phyloP scores from a whole-genome alignment of 2,113 vertebrate genomes.

The Saguinus imperator region DNA sequence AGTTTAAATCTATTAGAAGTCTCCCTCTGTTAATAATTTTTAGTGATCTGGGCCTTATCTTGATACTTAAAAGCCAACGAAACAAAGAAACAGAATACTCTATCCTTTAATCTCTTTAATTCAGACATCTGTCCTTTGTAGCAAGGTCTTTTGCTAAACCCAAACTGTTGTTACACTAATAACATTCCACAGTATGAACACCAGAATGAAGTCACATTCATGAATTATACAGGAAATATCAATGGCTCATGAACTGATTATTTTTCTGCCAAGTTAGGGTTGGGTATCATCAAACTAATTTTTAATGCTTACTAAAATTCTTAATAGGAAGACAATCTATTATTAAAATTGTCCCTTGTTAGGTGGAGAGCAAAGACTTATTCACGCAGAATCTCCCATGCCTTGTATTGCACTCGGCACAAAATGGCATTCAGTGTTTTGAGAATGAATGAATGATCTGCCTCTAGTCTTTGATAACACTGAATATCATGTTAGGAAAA shows the following conservation, averaged over 20 bases:
- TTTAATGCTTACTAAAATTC: neutral
- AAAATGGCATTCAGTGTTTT: neutral
- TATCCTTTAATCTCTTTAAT: neutral
- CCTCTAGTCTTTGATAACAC: neutral
- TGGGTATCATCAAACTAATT: neutral
- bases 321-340: neutral
- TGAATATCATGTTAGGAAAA: neutral
- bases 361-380: neutral
- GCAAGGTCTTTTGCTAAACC: neutral
- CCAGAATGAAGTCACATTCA: neutral
- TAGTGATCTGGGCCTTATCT: neutral
- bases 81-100: neutral
- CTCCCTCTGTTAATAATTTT: neutral
- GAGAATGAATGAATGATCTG: neutral
- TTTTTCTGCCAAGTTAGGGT: neutral
- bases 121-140: neutral
- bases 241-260: neutral
- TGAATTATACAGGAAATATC: neutral
- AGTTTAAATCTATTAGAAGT: neutral
- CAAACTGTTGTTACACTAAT: neutral
- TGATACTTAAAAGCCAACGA: neutral
- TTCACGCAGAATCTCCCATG: neutral
- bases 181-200: neutral
- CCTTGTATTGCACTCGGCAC: accelerated
- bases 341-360: neutral